Base-by-base conservation (phyloP, 2,113 vertebrate species). In the Sterrhoptilus dennistouni region DNA sequence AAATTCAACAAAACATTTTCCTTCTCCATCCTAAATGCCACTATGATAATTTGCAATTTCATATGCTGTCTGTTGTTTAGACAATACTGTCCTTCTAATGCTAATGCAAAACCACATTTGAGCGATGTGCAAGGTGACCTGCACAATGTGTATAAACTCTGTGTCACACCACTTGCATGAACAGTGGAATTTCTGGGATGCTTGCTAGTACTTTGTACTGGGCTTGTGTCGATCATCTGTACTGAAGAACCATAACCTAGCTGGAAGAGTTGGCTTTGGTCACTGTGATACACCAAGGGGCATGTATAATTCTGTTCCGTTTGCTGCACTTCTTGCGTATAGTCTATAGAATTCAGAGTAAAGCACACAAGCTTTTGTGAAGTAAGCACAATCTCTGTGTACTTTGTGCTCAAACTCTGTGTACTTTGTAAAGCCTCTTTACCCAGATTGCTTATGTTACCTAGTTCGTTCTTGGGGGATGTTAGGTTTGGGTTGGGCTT, bases 391-490 rank as follows among this genome's bases (percentile, higher is more conserved):
- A 44, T 63, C 64, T n/a, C n/a, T n/a, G n/a, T n/a, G n/a, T n/a
- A n/a, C n/a, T n/a, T n/a, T n/a, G 5, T 75, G 38, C 44, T 86
- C 4, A 1, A 74, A 63, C 54, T 61, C 63, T 66, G 23, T 80
- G 78, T 38, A 60, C 64, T 92, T 44, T 14, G 10, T 81, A 83
- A 93, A 95, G 71, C 71, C 60, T 95, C 66, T 93, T 88, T 86
- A 94, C 47, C 60, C 82, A 89, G 79, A 92, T 95, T 81, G 49
- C 65, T 94, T 71, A 66, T 52, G 56, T 92, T 94, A 94, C 88
- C 92, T 91, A 75, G 75, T 71, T 94, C 29, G 74, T 90, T 90
- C 79, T 87, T 5, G 7, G 23, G 18, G 6, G 4, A 1, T 38
- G 29, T n/a, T 35, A 29, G 24, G 15, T 42, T 75, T n/a, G 10